Evolutionary conservation across 2,797 vertebrate genomes (phyloP).

Genomic region (Enteromius afrohamiltoni): DNA sequence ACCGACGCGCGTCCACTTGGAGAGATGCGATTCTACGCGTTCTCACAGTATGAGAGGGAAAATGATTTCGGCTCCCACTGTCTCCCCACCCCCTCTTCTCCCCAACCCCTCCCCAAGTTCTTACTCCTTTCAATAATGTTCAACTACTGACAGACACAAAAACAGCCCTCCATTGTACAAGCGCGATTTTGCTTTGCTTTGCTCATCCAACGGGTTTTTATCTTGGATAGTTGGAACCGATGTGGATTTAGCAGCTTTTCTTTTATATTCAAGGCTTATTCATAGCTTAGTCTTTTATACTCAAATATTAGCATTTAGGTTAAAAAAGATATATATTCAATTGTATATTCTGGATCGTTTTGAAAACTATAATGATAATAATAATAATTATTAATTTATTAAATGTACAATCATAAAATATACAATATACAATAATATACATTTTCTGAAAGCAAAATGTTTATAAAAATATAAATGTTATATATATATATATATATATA

Average conservation of each 20-base stretch:
- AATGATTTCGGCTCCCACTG: conserved; percentile 59
- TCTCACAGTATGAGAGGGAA: conserved; percentile 63
- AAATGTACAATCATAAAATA: not conserved
- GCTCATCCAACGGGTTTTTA: not conserved
- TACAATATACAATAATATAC: not conserved
- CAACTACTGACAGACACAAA: conserved; percentile 65
- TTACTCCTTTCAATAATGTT: conserved; percentile 64
- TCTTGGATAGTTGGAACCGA: not conserved
- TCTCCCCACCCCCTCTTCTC: conserved; percentile 45
- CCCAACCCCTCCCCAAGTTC: conserved; percentile 55
- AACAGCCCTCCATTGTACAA: conserved; percentile 55
- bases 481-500: too few species aligned
- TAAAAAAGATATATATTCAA: not conserved
- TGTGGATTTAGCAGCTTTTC: not conserved
- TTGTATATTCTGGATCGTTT: not conserved
- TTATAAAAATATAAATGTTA: not conserved
- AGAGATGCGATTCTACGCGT: conserved; percentile 67
- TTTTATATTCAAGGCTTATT: not conserved
- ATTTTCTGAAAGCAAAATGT: not conserved
- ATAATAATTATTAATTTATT: not conserved
- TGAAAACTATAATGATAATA: not conserved
- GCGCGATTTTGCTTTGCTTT: conserved; percentile 27
- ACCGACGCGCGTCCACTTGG: conserved; percentile 62
- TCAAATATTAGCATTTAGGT: not conserved
- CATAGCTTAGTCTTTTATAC: not conserved